Evolutionary conservation across 2,888 invertebrate species (phyloP).

Genomic region (Pterobdella sp.): DNA sequence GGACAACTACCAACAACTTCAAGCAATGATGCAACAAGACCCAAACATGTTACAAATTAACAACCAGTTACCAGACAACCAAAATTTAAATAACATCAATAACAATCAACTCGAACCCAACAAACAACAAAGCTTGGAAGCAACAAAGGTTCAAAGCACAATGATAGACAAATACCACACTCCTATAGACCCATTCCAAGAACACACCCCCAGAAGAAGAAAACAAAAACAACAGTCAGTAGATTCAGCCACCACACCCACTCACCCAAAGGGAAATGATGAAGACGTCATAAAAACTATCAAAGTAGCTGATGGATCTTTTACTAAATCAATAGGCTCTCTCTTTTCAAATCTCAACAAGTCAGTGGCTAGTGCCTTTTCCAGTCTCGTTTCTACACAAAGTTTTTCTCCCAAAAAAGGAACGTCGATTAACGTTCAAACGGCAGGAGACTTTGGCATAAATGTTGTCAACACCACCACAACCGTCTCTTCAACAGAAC

Average conservation of each 20-base stretch:
- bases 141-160: neutral
- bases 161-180: slow-evolving; percentile 9
- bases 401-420: slow-evolving; percentile 1
- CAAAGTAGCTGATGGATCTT: slow-evolving; percentile 30
- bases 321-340: slow-evolving; percentile 35
- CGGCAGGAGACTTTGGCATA: neutral
- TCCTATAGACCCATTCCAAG: slow-evolving; percentile 11
- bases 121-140: neutral
- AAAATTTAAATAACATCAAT: slow-evolving; percentile 10
- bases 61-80: neutral
- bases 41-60: neutral
- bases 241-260: slow-evolving; percentile 4
- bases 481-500: neutral
- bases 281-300: slow-evolving; percentile 22
- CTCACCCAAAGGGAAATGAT: neutral
- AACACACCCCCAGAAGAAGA: neutral
- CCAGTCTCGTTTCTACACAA: slow-evolving; percentile 34
- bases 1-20: too few relatives aligned
- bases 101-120: neutral
- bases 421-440: slow-evolving; percentile 1
- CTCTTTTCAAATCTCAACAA: slow-evolving; percentile 37
- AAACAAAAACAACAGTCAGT: slow-evolving; percentile 10
- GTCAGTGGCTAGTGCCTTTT: slow-evolving; percentile 38
- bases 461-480: slow-evolving; percentile 10
- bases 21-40: slow-evolving; percentile 14